Percentiles rank a stretch among this genome's conserved stretches.
Conservation (phyloP, 2,797 vertebrate genomes). For the Tachyglossus aculeatus region DNA sequence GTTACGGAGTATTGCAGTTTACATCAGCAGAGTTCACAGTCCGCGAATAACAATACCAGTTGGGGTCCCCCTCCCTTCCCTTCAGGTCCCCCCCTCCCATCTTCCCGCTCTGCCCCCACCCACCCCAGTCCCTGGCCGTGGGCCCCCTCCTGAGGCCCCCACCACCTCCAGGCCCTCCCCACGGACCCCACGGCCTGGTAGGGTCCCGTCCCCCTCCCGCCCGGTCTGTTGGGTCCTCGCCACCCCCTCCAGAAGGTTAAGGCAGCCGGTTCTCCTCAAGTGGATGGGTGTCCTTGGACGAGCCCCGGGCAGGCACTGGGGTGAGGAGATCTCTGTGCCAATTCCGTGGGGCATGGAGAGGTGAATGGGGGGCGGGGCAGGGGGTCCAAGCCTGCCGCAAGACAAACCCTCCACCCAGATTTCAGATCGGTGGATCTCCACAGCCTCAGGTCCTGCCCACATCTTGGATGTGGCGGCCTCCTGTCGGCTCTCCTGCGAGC, state of each 20-base stretch:
- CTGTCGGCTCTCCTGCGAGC: too few species aligned
- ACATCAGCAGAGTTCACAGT: constrained; percentile 46
- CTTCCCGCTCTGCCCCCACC: not conserved
- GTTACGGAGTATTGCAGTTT: constrained; percentile 65
- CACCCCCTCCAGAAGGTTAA: constrained; percentile 27
- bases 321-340: constrained; percentile 17
- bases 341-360: too few species aligned
- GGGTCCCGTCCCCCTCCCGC: constrained; percentile 8
- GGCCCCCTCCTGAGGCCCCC: constrained; percentile 17
- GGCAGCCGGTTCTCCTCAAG: constrained; percentile 48
- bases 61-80: not conserved
- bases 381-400: too few species aligned
- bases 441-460: too few species aligned
- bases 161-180: constrained; percentile 3
- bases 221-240: not conserved
- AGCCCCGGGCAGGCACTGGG: constrained; percentile 59
- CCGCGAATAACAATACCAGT: constrained; percentile 14
- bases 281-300: constrained; percentile 44
- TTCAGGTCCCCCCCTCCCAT: not conserved
- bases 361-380: too few species aligned
- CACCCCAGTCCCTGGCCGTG: not conserved
- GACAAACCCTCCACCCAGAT: too few species aligned
- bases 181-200: constrained; percentile 10
- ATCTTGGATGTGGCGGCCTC: too few species aligned
- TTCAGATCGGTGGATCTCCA: too few species aligned